These are phyloP conservation scores for Nipponacmea schrenckii DNA, from an alignment of 2,888 invertebrate species.

Conservation along the genomic window DNA sequence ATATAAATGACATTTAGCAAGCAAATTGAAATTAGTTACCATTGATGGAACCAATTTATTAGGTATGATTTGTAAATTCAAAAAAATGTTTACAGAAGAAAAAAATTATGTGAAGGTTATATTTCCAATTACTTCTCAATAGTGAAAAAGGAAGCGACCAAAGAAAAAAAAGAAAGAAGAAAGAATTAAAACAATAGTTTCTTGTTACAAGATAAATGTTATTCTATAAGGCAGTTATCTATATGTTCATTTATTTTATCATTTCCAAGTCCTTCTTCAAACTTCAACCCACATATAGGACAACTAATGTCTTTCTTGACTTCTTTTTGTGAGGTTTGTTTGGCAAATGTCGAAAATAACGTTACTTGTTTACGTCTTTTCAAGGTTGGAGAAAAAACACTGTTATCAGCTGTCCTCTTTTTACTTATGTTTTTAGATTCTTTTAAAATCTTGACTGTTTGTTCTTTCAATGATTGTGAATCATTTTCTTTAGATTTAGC, in stretches of 20 bases:
- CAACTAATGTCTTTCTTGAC: constrained; percentile 33
- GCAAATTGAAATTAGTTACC: no score
- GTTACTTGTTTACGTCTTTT: constrained; percentile 48
- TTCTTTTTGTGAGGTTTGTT: constrained; percentile 22
- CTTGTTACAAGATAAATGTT: neutral
- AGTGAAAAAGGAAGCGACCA: no score
- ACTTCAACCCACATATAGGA: constrained; percentile 55
- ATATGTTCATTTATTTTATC: constrained; percentile 60
- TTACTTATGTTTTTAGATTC: constrained; percentile 15
- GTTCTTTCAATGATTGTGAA: neutral
- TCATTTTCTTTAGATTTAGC: constrained; percentile 9
- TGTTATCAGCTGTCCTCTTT: constrained; percentile 11
- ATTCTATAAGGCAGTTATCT: constrained; percentile 62
- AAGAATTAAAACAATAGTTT: neutral
- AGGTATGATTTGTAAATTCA: no score
- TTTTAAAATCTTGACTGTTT: constrained; percentile 9
- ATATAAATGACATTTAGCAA: no score
- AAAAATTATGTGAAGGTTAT: no score
- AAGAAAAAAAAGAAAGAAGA: no score
- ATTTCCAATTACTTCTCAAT: no score
- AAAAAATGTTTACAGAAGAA: no score
- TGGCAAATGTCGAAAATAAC: constrained; percentile 48
- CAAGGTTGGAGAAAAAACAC: constrained; percentile 11
- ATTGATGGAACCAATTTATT: no score
- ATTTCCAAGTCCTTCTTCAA: constrained; percentile 47